Evolutionary conservation across 2,797 vertebrate species (phyloP), one percentile per base, ranked within the genome.

Genomic region (Apodemus agrarius): DNA sequence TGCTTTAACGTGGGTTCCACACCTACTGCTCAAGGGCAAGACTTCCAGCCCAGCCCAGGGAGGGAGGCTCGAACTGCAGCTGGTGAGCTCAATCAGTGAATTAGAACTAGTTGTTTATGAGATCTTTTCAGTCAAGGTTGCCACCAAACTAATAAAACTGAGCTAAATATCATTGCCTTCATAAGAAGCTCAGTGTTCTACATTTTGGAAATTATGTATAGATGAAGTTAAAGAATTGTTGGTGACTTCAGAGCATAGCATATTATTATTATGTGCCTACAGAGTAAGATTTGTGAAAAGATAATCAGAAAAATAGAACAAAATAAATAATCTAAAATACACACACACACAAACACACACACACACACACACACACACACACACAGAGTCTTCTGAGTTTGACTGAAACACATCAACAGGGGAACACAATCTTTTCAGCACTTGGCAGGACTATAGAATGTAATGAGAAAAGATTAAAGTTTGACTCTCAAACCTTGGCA

Each of bases 401-500:
- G 54, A 43, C 72, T 12, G 65, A 83, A 10, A 16, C 17, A 43
- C 26, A 8, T 91, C 37, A 65, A 16, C 67, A 29, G 61, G 24
- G 34, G 76, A 95, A 78, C 19, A 57, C 21, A 90, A 8, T 79
- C 14, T 95, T 91, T 76, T 72, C 43, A 86, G 74, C 8, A 88
- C 5, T 11, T 5, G 3, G 10, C 52, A 37, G 24, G 61, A 54
- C 92, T 21, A 82, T 49, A 89, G 75, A 69, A 46, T 76, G 83
- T 43, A 34, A 29, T 46, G 21, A 9, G 17, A 29, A 16, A 75
- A 87, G 87, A 54, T n/a, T 92, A 31, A 96, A 74, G 31, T 16
- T 90, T 83, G 90, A 91, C 67, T 83, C 54, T 93, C 79, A 80
- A 37, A 31, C 72, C 76, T 87, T 21, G 74, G 21, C 61, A 82